phyloP scores from a whole-genome alignment of 2,797 vertebrate species.

The Balearica regulorum region DNA sequence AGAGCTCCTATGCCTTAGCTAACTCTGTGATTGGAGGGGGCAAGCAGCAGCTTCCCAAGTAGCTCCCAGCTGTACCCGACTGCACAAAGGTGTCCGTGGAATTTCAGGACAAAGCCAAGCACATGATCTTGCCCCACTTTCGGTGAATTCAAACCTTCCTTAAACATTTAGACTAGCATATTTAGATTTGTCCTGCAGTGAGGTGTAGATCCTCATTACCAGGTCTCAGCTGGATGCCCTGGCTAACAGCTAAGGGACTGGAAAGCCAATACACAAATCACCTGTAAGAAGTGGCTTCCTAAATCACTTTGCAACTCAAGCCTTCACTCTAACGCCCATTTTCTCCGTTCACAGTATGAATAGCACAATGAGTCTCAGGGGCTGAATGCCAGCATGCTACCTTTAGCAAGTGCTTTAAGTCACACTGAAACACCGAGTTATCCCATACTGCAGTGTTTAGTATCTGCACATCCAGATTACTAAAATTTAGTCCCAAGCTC shows the following conservation, averaged over 20 bases:
- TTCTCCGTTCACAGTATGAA: neutral
- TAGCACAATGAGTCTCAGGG: neutral
- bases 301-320: neutral
- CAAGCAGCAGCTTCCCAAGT: neutral
- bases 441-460: neutral
- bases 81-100: accelerated
- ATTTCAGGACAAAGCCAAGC: neutral
- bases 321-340: neutral
- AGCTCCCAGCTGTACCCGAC: accelerated
- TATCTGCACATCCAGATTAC: neutral
- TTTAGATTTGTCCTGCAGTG: neutral
- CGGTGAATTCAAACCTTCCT: neutral
- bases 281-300: neutral
- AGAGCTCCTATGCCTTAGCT: neutral
- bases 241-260: neutral
- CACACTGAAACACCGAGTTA: neutral
- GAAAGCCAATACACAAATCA: neutral
- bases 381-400: neutral
- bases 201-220: neutral
- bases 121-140: neutral
- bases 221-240: neutral
- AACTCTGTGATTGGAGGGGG: neutral
- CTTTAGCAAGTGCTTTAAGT: neutral
- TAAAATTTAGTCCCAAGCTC: neutral
- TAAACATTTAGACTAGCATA: neutral